Conservation (phyloP, 1,140 invertebrate genomes). For the Temnothorax curvispinosus region DNA sequence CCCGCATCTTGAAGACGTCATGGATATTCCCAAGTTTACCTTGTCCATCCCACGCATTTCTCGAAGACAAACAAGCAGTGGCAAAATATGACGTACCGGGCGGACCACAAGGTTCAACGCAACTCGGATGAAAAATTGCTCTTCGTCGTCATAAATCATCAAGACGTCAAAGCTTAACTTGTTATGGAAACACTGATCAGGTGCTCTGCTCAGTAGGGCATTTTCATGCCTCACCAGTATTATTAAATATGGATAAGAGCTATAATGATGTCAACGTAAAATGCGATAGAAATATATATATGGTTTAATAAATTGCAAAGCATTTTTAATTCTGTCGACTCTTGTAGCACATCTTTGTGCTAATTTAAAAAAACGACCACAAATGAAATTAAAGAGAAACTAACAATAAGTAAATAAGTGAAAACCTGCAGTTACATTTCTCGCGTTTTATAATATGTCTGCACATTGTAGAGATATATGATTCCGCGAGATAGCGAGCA, state of each 20-base stretch:
- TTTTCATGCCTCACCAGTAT: not conserved
- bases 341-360: not conserved
- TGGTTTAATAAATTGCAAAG: not conserved
- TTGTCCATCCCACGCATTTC: not conserved
- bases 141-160: conserved; percentile 43
- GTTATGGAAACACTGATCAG: conserved; percentile 25
- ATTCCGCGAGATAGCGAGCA: not conserved
- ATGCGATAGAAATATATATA: not conserved
- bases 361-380: not conserved
- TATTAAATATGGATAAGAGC: not conserved
- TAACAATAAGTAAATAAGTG: not conserved
- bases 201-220: not conserved
- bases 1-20: not conserved
- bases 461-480: not conserved
- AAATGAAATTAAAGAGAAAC: not conserved
- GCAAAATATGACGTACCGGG: conserved; percentile 42
- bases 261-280: not conserved
- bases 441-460: not conserved
- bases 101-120: conserved; percentile 12
- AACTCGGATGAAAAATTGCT: conserved; percentile 43
- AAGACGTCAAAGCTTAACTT: conserved; percentile 38
- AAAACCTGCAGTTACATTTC: not conserved
- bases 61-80: conserved; percentile 19
- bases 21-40: not conserved
- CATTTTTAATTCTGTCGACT: not conserved